Evolutionary conservation across 1,140 invertebrate genomes (phyloP).

Genomic region (Drosophila carrolli): DNA sequence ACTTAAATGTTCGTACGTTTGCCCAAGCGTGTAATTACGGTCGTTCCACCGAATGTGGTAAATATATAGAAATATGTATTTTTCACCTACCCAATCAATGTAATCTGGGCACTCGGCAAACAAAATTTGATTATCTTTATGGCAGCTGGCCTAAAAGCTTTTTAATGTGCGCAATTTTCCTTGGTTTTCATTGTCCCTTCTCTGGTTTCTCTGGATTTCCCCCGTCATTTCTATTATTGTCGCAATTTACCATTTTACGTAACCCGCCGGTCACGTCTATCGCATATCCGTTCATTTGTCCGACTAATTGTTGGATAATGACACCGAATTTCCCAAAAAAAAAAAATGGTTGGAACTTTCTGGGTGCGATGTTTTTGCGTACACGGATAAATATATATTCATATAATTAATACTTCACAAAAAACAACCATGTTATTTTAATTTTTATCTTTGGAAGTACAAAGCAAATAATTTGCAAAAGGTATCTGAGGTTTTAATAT

Average conservation of each 20-base stretch:
- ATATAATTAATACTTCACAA: too few relatives aligned
- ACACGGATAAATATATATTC: neutral
- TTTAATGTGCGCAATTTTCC: slow-evolving; percentile 58
- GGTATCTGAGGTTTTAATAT: too few relatives aligned
- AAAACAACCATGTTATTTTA: too few relatives aligned
- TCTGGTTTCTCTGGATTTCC: neutral
- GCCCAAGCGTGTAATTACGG: slow-evolving; percentile 40
- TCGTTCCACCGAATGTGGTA: slow-evolving; percentile 11
- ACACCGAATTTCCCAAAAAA: slow-evolving; percentile 19
- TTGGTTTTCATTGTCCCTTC: neutral
- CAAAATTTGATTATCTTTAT: slow-evolving; percentile 59
- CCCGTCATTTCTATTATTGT: slow-evolving; percentile 35
- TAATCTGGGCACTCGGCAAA: slow-evolving; percentile 36
- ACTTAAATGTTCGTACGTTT: slow-evolving; percentile 18
- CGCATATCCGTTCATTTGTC: slow-evolving; percentile 54
- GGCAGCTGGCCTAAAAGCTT: slow-evolving; percentile 44
- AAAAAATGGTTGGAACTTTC: neutral
- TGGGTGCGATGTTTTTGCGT: slow-evolving; percentile 2
- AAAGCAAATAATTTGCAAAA: too few relatives aligned
- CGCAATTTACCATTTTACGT: slow-evolving; percentile 49
- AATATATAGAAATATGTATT: slow-evolving; percentile 16
- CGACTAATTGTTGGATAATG: slow-evolving; percentile 56
- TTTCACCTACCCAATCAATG: slow-evolving; percentile 46
- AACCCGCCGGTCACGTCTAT: slow-evolving; percentile 39
- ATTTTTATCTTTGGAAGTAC: too few relatives aligned